phyloP scores from a whole-genome alignment of 2,797 vertebrate species.

The Poecilia picta region DNA sequence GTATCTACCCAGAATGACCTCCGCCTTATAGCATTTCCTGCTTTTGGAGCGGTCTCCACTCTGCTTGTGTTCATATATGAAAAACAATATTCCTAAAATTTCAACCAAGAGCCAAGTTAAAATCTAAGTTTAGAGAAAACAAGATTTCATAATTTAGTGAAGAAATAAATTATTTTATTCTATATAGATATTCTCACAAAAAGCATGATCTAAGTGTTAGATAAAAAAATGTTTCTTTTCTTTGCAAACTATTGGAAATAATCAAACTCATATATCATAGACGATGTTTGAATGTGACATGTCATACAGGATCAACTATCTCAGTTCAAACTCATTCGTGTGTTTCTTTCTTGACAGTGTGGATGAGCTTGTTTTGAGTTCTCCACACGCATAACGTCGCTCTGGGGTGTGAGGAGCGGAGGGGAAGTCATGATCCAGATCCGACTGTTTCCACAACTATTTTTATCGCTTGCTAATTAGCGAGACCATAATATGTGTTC shows the following conservation, averaged over 20 bases:
- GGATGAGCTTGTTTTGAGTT: conserved; percentile 20
- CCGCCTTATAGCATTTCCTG: too few species aligned
- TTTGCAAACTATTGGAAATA: conserved; percentile 3
- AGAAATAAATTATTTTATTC: background rate
- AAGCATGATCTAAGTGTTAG: background rate
- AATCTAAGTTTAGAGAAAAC: background rate
- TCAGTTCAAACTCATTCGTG: too few species aligned
- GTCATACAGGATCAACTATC: conserved; percentile 1
- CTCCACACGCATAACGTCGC: conserved; percentile 18
- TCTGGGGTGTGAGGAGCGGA: conserved; percentile 20
- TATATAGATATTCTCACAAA: background rate
- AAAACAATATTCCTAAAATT: too few species aligned
- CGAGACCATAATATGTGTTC: conserved; percentile 67
- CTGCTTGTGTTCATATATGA: too few species aligned
- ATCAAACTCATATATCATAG: background rate
- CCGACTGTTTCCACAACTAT: conserved; percentile 62
- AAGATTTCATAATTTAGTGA: background rate
- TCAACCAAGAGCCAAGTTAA: background rate
- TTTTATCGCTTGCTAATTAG: conserved; percentile 78
- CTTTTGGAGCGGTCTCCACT: too few species aligned
- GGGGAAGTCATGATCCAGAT: conserved; percentile 64
- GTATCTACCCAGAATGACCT: too few species aligned
- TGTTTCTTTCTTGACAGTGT: background rate
- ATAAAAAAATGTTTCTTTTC: background rate
- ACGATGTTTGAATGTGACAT: background rate